Percentiles rank a stretch among this genome's conserved stretches.
phyloP scores from a whole-genome alignment of 2,113 vertebrate genomes.

The Dendropsophus ebraccatus region DNA sequence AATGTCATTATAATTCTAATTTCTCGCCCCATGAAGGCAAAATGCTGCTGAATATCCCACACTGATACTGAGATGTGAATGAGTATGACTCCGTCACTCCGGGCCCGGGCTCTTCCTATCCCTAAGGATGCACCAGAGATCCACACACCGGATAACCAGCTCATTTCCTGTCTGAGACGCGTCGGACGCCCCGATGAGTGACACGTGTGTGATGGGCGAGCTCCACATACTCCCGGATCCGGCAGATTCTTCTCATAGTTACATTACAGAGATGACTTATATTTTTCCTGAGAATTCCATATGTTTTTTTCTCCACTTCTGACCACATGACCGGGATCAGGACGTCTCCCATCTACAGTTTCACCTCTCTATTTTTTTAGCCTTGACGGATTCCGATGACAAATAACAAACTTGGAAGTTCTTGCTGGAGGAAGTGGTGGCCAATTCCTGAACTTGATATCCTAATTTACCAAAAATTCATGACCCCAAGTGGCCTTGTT shows the following conservation, averaged over 20 bases:
- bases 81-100: not conserved
- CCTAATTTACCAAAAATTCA: not conserved
- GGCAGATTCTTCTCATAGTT: not conserved
- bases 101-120: not conserved
- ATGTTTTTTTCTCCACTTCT: not conserved
- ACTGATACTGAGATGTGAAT: not conserved
- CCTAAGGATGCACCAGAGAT: not conserved
- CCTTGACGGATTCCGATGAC: not conserved
- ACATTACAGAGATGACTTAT: not conserved
- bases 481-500: no score
- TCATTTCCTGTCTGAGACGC: slow-evolving; percentile 20
- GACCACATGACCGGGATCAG: not conserved
- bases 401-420: not conserved
- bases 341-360: not conserved
- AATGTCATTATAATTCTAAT: no score
- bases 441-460: not conserved
- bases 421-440: not conserved
- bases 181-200: not conserved
- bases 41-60: not conserved
- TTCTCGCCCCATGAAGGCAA: not conserved
- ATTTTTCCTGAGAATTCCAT: not conserved
- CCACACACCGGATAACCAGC: not conserved
- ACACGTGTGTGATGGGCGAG: not conserved
- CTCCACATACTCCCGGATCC: not conserved
- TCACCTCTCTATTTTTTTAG: not conserved